Evolutionary conservation across 2,113 vertebrate species (phyloP), one percentile per base, ranked within the genome.

Genomic region (Cyprinodon tularosa): DNA sequence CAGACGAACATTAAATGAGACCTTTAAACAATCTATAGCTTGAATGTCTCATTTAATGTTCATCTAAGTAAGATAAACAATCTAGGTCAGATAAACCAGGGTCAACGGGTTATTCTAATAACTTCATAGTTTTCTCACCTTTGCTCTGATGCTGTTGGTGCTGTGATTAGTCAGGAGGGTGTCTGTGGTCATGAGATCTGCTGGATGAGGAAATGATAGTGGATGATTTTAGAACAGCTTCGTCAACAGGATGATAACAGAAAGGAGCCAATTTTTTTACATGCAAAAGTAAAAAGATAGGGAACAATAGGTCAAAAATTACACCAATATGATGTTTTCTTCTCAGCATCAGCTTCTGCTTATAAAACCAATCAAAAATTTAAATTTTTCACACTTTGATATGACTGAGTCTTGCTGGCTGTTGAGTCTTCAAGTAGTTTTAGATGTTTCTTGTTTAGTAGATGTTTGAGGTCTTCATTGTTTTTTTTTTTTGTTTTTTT

Each of bases 111-210:
- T 29, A 29, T 29, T 29, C 29, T 29, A 29, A 29, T 29, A 29
- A 29, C 29, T 29, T 64, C 37, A 8, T 39, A 40, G 8, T 65
- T 14, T 0, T 57, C 62, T 86, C 50, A 85, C 82, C 82, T 81
- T 3, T 0, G 4, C 3, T 12, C 29, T 5, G 13, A 0, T 0
- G 3, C 1, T 0, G 29, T 2, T 4, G 3, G 20, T 15, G 12
- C 29, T 20, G n/a, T 64, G 45, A 60, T 82, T 67, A 69, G 53
- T 80, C 0, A 0, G 4, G 14, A 4, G 1, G 3, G 0, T 8
- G 1, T 2, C 4, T 20, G 72, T 36, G 4, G 38, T 85, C 80
- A 76, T 3, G 5, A 77, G 83, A 84, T 44, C 89, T 89, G 76
- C 11, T 66, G 70, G 39, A 80, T 0, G 3, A 75, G 74, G 86